Conservation (phyloP, 2,797 vertebrate species). For the Phrynocephalus vlangalii region DNA sequence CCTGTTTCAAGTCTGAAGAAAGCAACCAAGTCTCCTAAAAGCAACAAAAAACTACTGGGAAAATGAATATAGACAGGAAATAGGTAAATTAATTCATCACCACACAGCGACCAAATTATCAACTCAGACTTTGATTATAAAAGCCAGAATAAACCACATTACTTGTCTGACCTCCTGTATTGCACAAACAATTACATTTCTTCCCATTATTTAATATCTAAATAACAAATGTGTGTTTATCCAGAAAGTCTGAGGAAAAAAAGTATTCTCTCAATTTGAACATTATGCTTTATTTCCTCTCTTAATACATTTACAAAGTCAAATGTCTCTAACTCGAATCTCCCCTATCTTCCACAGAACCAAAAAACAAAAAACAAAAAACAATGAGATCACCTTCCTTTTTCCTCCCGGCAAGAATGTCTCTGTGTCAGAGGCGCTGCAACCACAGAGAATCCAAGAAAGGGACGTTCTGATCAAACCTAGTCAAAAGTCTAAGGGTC, state of each 20-base stretch:
- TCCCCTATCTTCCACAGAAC: background rate
- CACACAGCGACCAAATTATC: slow-evolving; percentile 24
- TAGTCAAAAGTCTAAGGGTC: background rate
- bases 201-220: slow-evolving; percentile 25
- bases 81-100: slow-evolving; percentile 37
- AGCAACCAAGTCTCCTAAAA: slow-evolving; percentile 11
- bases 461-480: no score
- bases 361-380: background rate
- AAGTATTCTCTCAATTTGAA: background rate
- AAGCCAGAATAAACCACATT: slow-evolving; percentile 20
- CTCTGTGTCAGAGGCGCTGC: no score
- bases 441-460: no score
- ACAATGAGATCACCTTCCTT: no score
- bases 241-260: slow-evolving; percentile 7
- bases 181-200: slow-evolving; percentile 29
- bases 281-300: background rate
- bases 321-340: background rate
- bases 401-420: no score
- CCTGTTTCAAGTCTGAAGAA: background rate
- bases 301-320: background rate
- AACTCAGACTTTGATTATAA: slow-evolving; percentile 29
- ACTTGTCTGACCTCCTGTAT: slow-evolving; percentile 34
- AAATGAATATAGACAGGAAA: slow-evolving; percentile 13
- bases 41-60: background rate
- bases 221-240: slow-evolving; percentile 20